Evolutionary conservation across 2,113 vertebrate genomes (phyloP).

Genomic region (Antigone vipio): DNA sequence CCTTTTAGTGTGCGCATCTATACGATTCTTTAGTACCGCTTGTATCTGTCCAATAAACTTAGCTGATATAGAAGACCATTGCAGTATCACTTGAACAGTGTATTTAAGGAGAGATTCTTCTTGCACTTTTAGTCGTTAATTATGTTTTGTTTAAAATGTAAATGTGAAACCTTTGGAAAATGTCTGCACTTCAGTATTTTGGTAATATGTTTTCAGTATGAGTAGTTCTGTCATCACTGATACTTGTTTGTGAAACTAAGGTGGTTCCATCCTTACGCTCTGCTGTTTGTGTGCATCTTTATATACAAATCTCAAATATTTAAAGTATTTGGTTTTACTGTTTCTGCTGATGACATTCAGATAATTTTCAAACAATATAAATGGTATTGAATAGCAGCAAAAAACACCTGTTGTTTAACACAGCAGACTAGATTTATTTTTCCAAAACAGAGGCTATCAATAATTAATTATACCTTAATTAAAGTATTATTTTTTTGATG

Average conservation of each 20-base stretch:
- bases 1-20: not conserved
- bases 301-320: not conserved
- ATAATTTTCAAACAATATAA: not conserved
- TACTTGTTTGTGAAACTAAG: not conserved
- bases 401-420: not conserved
- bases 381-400: not conserved
- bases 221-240: not conserved
- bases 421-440: not conserved
- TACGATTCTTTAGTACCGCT: not conserved
- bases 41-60: not conserved
- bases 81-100: not conserved
- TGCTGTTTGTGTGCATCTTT: not conserved
- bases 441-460: not conserved
- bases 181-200: not conserved
- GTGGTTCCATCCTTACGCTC: not conserved
- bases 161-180: not conserved
- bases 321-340: not conserved
- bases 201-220: not conserved
- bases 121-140: not conserved
- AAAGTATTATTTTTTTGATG: not conserved
- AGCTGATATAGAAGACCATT: not conserved
- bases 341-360: not conserved
- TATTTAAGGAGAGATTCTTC: not conserved
- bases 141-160: not conserved
- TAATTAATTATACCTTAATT: not conserved